phyloP scores from a whole-genome alignment of 1,140 invertebrate species.

The Physella acuta region DNA sequence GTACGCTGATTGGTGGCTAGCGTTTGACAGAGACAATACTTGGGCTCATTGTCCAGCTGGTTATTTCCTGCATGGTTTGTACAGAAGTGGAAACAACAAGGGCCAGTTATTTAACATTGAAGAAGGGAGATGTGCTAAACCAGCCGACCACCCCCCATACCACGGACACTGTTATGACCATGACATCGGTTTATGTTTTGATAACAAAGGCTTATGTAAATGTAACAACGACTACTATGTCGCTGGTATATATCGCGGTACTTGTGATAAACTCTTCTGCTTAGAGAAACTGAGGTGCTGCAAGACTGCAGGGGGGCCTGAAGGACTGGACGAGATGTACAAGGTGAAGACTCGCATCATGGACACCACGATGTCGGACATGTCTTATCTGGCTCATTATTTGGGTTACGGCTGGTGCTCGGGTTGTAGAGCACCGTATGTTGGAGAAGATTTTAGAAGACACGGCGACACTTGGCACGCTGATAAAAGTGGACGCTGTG shows the following conservation, averaged over 20 bases:
- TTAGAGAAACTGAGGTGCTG: slow-evolving; percentile 1
- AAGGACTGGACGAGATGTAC: not conserved
- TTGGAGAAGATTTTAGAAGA: slow-evolving; percentile 8
- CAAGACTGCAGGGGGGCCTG: not conserved
- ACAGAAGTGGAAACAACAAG: not conserved
- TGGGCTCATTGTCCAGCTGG: not conserved
- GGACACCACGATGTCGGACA: slow-evolving; percentile 8
- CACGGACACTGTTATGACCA: slow-evolving; percentile 4
- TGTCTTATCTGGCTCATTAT: not conserved
- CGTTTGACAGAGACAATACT: not conserved
- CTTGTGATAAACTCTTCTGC: not conserved
- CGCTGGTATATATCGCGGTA: not conserved
- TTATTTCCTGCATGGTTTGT: slow-evolving; percentile 3
- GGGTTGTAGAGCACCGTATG: not conserved
- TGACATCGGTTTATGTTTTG: not conserved
- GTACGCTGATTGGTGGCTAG: not conserved
- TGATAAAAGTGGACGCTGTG: not conserved
- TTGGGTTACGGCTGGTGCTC: slow-evolving; percentile 9
- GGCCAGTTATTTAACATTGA: not conserved
- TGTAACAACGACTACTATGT: slow-evolving; percentile 3
- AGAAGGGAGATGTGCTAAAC: slow-evolving; percentile 1
- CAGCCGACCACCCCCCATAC: not conserved
- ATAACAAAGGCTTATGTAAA: not conserved
- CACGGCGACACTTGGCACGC: not conserved
- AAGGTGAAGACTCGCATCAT: not conserved